Evolutionary conservation across 2,888 invertebrate genomes (phyloP).

Genomic region (Beris morrisii): DNA sequence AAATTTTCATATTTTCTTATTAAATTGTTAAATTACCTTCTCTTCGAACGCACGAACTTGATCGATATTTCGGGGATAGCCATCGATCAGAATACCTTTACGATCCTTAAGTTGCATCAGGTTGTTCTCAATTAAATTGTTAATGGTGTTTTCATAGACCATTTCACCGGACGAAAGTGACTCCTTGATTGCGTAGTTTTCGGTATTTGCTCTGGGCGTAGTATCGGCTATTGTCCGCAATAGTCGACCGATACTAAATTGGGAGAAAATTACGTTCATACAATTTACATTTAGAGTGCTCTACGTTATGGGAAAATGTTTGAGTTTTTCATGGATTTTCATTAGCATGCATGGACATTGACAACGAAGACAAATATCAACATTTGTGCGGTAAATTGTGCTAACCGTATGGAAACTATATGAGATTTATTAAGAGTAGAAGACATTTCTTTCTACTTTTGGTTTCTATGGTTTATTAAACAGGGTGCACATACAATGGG

Average conservation of each 20-base stretch:
- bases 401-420: too few relatives aligned
- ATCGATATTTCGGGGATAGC: slow-evolving; percentile 87
- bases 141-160: slow-evolving; percentile 75
- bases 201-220: slow-evolving; percentile 63
- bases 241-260: slow-evolving; percentile 70
- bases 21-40: slow-evolving; percentile 64
- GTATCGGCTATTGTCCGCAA: slow-evolving; percentile 74
- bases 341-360: too few relatives aligned
- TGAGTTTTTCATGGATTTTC: background rate
- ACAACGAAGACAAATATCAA: too few relatives aligned
- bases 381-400: too few relatives aligned
- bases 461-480: too few relatives aligned
- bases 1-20: background rate
- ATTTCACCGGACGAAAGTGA: slow-evolving; percentile 79
- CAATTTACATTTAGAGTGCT: background rate
- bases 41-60: slow-evolving; percentile 88
- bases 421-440: too few relatives aligned
- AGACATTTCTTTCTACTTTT: too few relatives aligned
- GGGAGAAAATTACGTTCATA: background rate
- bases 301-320: background rate
- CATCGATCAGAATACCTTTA: slow-evolving; percentile 87
- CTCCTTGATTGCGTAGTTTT: slow-evolving; percentile 68
- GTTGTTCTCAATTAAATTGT: slow-evolving; percentile 73
- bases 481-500: too few relatives aligned
- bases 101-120: slow-evolving; percentile 64